Evolutionary conservation across 1,140 invertebrate species (phyloP), one percentile per base, ranked within the genome.

Genomic region (Euura saliciscinereae): DNA sequence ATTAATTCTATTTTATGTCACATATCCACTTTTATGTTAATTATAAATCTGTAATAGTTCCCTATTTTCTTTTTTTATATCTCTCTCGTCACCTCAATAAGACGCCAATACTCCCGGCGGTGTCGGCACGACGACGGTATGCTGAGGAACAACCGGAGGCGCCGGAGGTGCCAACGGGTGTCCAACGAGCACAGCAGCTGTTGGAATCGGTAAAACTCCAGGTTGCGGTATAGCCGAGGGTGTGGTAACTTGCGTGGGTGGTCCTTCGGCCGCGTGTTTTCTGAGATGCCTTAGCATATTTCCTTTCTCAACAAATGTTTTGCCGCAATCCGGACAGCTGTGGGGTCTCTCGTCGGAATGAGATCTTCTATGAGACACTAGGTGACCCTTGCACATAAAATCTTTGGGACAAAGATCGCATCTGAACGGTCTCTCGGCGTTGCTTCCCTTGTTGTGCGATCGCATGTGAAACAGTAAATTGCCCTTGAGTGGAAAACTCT

Each of bases 321-420:
- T 94, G 74, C 92, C 92, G 80, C 93, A 94, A 77, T 93, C 90
- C 2, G 90, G 89, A 80, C 94, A 95, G 44, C 90, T 90, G 83
- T 95, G 94, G 2, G 94, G 95, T 74, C 93, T 89, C 81, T 97
- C 95, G 64, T 95, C 95, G 13, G 94, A 94, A 84, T 98, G 97
- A 43, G 95, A 96, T 71, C 96, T 91, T 77, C 96, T 90, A 83
- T 98, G 97, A 2, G 94, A 93, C 70, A 95, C 93, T 71, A 99
- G 90, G 87, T 98, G 97, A 64, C 97, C 96, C 89, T 99, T 98
- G 84, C 97, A 94, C 86, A 98, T 94, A 88, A 99, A 99, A 78
- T 97, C 95, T 86, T 99, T 99, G 44, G 95, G 94, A 82, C 98
- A 99, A 66, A 99, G 91, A 78, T 99, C 97, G 85, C 98, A 99